Percentiles rank a stretch among this genome's conserved stretches.
phyloP scores from a whole-genome alignment of 2,888 invertebrate species.

The Morpho deidamia region DNA sequence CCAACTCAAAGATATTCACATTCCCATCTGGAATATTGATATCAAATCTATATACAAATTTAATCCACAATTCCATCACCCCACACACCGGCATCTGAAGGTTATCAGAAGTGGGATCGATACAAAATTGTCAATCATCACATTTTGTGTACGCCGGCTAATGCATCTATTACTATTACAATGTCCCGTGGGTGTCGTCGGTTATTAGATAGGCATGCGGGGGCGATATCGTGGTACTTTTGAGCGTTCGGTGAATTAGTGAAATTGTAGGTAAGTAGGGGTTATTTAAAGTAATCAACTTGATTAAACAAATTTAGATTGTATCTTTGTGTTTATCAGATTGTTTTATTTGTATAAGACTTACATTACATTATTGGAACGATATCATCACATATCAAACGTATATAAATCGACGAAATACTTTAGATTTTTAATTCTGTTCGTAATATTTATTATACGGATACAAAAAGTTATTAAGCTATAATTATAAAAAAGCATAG shows the following conservation, averaged over 20 bases:
- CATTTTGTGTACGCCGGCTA: constrained; percentile 16
- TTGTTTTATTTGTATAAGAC: background rate
- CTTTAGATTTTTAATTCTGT: too few relatives aligned
- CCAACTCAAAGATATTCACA: background rate
- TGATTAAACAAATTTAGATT: background rate
- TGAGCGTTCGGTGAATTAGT: background rate
- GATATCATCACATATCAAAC: too few relatives aligned
- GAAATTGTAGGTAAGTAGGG: background rate
- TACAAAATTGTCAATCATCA: constrained; percentile 17
- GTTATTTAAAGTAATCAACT: constrained; percentile 2
- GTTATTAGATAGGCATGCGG: background rate
- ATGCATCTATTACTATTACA: constrained; percentile 34
- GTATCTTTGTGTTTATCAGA: background rate
- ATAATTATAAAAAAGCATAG: too few relatives aligned
- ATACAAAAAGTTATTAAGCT: too few relatives aligned
- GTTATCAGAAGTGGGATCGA: constrained; percentile 12
- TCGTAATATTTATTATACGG: too few relatives aligned
- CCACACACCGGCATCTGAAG: background rate
- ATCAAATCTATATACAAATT: background rate
- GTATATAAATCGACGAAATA: too few relatives aligned
- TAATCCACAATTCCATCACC: background rate
- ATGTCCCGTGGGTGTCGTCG: constrained; percentile 43
- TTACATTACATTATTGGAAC: too few relatives aligned
- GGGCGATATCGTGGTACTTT: background rate
- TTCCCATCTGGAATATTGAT: background rate